phyloP scores from a whole-genome alignment of 2,113 vertebrate genomes.

The Chloropsis cyanopogon region DNA sequence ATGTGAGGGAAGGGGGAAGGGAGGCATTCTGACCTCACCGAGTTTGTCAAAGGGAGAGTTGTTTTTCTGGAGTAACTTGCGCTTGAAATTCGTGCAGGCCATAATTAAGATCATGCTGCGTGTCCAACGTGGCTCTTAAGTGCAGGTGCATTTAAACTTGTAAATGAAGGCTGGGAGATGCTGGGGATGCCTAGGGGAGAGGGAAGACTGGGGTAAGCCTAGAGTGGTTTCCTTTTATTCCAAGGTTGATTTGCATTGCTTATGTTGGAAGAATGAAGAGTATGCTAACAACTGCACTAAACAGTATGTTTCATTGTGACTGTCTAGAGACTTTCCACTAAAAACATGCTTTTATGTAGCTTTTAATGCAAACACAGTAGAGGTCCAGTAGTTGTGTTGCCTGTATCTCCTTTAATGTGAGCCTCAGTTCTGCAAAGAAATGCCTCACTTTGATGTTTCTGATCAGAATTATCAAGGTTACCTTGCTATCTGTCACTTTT shows the following conservation, averaged over 20 bases:
- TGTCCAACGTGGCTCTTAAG: fast-evolving
- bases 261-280: background rate
- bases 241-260: background rate
- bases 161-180: background rate
- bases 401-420: background rate
- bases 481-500: background rate
- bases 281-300: background rate
- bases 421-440: background rate
- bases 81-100: background rate
- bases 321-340: background rate
- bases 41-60: background rate
- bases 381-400: background rate
- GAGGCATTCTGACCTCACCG: fast-evolving
- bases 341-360: background rate
- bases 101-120: background rate
- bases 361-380: background rate
- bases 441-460: background rate
- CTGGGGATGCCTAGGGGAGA: background rate
- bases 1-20: fast-evolving
- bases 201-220: background rate
- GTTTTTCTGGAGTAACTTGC: background rate
- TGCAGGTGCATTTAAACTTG: background rate
- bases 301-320: background rate
- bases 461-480: background rate
- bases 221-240: background rate